A percentile compares a stretch with the other conserved stretches of the same genome.
Conservation (phyloP, 2,113 vertebrate genomes). For the Anolis carolinensis region DNA sequence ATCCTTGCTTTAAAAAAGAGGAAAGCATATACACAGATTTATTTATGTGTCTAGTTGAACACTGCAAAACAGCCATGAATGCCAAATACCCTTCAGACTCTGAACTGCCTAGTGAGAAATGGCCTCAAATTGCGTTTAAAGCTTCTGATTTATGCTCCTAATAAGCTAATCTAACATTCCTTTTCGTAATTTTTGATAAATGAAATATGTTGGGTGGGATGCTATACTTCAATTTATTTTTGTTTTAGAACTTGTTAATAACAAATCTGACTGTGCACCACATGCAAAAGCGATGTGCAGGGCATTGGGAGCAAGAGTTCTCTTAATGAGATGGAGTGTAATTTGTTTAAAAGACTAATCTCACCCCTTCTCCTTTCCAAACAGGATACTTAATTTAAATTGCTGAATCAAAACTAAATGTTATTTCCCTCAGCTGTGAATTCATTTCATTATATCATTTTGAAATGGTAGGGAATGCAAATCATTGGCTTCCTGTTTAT, state of each 20-base stretch:
- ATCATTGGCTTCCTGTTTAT: not conserved
- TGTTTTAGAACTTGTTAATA: slow-evolving; percentile 38
- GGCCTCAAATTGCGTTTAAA: slow-evolving; percentile 10
- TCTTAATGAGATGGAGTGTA: slow-evolving; percentile 19
- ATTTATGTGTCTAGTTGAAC: not conserved
- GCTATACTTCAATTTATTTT: slow-evolving; percentile 28
- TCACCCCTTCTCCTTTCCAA: slow-evolving; percentile 9
- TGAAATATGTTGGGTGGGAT: not conserved
- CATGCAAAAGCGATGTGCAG: slow-evolving; percentile 9
- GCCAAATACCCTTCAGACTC: not conserved
- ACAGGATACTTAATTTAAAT: slow-evolving; percentile 41
- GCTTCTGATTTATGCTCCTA: slow-evolving; percentile 19
- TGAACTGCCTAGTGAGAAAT: not conserved
- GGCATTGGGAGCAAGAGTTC: not conserved
- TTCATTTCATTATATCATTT: slow-evolving; percentile 37
- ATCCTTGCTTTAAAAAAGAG: not conserved
- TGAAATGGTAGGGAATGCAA: slow-evolving; percentile 7
- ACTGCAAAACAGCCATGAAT: slow-evolving; percentile 8
- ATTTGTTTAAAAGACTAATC: slow-evolving; percentile 41
- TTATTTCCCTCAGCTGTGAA: slow-evolving; percentile 34
- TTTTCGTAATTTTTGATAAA: slow-evolving; percentile 29
- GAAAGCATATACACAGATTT: not conserved
- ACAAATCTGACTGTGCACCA: not conserved
- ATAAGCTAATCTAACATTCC: slow-evolving; percentile 15
- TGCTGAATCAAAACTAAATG: slow-evolving; percentile 30